These are phyloP conservation scores for Oreotrochilus melanogaster DNA, from an alignment of 2,113 vertebrate species.

Conservation along the genomic window DNA sequence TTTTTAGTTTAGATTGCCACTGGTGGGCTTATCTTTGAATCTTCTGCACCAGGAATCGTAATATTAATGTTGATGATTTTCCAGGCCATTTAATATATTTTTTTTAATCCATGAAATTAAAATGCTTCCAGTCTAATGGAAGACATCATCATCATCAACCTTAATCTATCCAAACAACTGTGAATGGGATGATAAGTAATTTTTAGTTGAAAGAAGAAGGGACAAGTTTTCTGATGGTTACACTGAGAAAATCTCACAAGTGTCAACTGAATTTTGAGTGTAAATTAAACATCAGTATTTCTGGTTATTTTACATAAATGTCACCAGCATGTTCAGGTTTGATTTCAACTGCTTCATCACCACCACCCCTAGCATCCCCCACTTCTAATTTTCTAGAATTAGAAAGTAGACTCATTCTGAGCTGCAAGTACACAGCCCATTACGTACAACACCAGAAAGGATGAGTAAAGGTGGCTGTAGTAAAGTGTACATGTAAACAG, in stretches of 20 bases:
- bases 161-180: not conserved
- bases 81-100: not conserved
- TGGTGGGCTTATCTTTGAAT: not conserved
- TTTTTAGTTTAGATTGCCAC: not conserved
- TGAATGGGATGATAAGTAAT: not conserved
- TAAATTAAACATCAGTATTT: too few relatives aligned
- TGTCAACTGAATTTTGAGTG: too few relatives aligned
- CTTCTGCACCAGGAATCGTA: not conserved
- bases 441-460: not conserved
- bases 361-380: too few relatives aligned
- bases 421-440: not conserved
- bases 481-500: fast-evolving
- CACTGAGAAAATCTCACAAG: too few relatives aligned
- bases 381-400: not conserved
- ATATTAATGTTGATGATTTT: not conserved
- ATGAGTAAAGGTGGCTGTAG: not conserved
- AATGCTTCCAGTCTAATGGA: not conserved
- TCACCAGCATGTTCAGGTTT: too few relatives aligned
- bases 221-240: not conserved
- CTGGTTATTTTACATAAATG: too few relatives aligned
- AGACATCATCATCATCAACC: not conserved
- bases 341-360: too few relatives aligned
- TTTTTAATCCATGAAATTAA: not conserved
- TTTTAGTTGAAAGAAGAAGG: not conserved
- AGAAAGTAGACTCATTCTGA: not conserved